Evolutionary conservation across 1,140 invertebrate genomes (phyloP).

Genomic region (Marisa cornuarietis): DNA sequence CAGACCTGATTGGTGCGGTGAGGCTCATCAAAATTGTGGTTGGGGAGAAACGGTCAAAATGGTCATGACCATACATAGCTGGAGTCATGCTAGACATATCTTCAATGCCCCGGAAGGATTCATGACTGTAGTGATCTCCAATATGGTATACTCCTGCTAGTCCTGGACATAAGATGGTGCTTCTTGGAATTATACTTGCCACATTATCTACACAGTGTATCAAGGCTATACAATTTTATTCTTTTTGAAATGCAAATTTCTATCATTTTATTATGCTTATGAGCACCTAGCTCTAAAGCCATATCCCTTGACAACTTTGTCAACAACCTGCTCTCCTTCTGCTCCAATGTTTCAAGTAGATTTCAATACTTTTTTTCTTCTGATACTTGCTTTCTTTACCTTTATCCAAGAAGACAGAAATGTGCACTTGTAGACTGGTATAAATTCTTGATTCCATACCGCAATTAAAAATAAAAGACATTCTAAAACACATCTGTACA

Average conservation of each 20-base stretch:
- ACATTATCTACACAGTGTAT: not conserved
- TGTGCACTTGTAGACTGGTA: no score
- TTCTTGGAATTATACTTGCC: no score
- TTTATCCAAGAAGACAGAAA: no score
- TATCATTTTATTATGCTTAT: no score
- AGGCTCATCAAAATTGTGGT: slow-evolving; percentile 45
- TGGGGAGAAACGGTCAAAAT: slow-evolving; percentile 63
- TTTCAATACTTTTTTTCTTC: no score
- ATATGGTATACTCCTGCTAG: slow-evolving; percentile 65
- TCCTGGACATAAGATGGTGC: slow-evolving; percentile 43
- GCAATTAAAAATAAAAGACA: not conserved
- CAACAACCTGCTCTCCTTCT: no score
- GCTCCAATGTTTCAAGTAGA: no score
- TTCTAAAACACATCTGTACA: not conserved
- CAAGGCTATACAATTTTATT: not conserved
- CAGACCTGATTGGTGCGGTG: slow-evolving; percentile 41
- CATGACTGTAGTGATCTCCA: slow-evolving; percentile 59
- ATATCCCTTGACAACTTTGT: not conserved
- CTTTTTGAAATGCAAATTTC: no score
- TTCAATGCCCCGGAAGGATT: slow-evolving; percentile 58
- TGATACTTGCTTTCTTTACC: no score
- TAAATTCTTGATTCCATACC: not conserved
- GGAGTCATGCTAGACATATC: slow-evolving; percentile 59
- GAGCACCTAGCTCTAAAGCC: not conserved
- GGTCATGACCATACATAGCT: slow-evolving; percentile 60